Base-by-base conservation (phyloP, 2,888 invertebrate genomes). In the Athrips mouffetella region DNA sequence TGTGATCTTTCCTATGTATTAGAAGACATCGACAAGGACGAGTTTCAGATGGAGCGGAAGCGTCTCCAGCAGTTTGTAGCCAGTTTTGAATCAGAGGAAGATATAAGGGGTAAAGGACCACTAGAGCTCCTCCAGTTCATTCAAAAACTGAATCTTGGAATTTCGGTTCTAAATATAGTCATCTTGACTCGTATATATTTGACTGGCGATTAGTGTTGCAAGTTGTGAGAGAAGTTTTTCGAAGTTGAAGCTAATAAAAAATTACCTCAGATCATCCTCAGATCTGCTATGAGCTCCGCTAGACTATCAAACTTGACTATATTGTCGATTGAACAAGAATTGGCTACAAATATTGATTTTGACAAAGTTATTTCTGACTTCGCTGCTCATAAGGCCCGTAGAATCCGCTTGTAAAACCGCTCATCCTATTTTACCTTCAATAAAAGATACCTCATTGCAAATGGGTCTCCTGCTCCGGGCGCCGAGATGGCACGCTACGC, bases 21-120 rank as follows among this genome's bases (percentile, higher is more conserved):
- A 37, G 16, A 37, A 37, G 37, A 37, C 37, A 15, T 37, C 37
- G 8, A 37, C 37, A 39, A 39, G 21, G 39, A 39, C 39, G 39
- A 39, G 39, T 39, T 39, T 39, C 39, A 39, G 39, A 39, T 39
- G 39, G 39, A 39, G 39, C 23, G 39, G 21, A 39, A 39, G 39
- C 39, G 39, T 20, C 39, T 20, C 39, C 37, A 37, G 37, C 37
- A 37, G 37, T 37, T 37, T 37, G 37, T 37, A 15, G 37, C 37
- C 37, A 13, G 37, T 37, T 37, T 10, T 37, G 37, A 37, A 37
- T 37, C 37, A 37, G 37, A 37, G 37, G 37, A 37, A 37, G 37
- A 37, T 37, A 37, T 37, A 37, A 37, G 37, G 8, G 37, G 37
- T 37, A 37, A 37, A 37, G 37, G 37, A 13, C 37, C 37, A 37